Percentiles rank a stretch among this genome's conserved stretches.
These are phyloP conservation scores for Oryzias sinensis DNA, from an alignment of 2,797 vertebrate species.

Conservation along the genomic window DNA sequence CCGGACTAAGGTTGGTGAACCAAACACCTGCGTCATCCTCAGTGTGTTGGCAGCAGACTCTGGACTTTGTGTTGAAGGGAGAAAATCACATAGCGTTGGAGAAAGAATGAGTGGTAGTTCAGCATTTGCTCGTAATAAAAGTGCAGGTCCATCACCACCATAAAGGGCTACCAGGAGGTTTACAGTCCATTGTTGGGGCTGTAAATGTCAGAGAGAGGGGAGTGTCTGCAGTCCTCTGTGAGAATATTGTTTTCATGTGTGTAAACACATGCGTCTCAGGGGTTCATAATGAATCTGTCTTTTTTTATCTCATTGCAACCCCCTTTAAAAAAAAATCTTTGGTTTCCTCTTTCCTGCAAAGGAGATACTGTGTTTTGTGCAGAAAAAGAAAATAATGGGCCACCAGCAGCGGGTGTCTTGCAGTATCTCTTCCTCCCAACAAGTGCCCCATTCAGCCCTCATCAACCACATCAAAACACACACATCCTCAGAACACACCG, in stretches of 20 bases:
- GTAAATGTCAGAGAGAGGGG: constrained; percentile 46
- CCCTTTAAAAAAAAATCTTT: background rate
- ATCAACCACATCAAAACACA: constrained; percentile 52
- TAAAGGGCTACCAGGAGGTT: constrained; percentile 60
- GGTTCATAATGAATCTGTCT: constrained; percentile 16
- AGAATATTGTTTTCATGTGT: background rate
- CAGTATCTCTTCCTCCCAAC: constrained; percentile 37
- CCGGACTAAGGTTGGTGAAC: constrained; percentile 12
- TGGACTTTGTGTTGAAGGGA: constrained; percentile 73
- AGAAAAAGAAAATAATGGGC: constrained; percentile 24
- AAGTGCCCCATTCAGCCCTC: constrained; percentile 50
- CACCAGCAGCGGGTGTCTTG: constrained; percentile 27
- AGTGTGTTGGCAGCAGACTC: constrained; percentile 75
- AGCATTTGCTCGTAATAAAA: constrained; percentile 66
- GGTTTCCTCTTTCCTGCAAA: constrained; percentile 29
- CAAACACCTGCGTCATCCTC: constrained; percentile 46
- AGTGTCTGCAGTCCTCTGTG: background rate
- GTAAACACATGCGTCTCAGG: background rate
- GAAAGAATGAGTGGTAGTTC: constrained; percentile 39
- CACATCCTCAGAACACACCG: constrained; percentile 29
- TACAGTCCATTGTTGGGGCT: constrained; percentile 52
- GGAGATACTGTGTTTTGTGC: constrained; percentile 21
- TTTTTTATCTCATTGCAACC: constrained; percentile 25
- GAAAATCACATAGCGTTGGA: constrained; percentile 24
- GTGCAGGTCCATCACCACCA: constrained; percentile 37